Base-by-base conservation (phyloP, 2,797 vertebrate species). In the Betta splendens region DNA sequence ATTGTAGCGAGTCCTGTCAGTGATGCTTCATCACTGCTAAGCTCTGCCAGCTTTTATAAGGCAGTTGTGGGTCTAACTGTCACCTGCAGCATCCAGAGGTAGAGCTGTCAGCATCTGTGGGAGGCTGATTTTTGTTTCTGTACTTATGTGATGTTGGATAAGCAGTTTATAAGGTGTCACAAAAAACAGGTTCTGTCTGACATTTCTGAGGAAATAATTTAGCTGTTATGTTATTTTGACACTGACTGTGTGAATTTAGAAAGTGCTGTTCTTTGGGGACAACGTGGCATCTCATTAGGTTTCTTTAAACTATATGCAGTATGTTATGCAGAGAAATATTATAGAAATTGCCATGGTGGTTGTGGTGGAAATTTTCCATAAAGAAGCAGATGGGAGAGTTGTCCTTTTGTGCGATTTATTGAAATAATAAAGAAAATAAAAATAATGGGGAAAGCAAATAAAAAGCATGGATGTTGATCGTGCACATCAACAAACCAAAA, bases 71-170 rank as follows among this genome's bases (percentile, higher is more conserved):
- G 52, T 13, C 56, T 37, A 64, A 62, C 35, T 39, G 60, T 71
- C 69, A 72, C 64, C 47, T 71, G 51, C 64, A 54, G 22, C 63
- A 26, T 60, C 64, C 64, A 53, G 56, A 40, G 63, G 50, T 46
- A 1, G 10, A 32, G 11, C 44, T 18, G 5, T 36, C 49, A 40
- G 10, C 60, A 55, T 32, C 57, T 20, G 66, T 48, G 67, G 64
- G 68, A 72, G 40, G 70, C 23, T 66, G 47, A 7, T 10, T 51
- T 46, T 55, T 58, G 20, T 31, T 12, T 31, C 51, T 70, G 55
- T 64, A 29, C 61, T 25, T 42, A 63, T 48, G 58, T 51, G 29
- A 9, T 33, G 39, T 28, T 49, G 48, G 31, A 6, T 35, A 56
- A 51, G 21, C n/a, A n/a, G 32, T 39, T 64, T 61, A 39, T 0